Percentiles rank a stretch among this genome's conserved stretches.
Evolutionary conservation across 2,888 invertebrate genomes (phyloP).

Genomic region (Sinohyriopsis cumingii): DNA sequence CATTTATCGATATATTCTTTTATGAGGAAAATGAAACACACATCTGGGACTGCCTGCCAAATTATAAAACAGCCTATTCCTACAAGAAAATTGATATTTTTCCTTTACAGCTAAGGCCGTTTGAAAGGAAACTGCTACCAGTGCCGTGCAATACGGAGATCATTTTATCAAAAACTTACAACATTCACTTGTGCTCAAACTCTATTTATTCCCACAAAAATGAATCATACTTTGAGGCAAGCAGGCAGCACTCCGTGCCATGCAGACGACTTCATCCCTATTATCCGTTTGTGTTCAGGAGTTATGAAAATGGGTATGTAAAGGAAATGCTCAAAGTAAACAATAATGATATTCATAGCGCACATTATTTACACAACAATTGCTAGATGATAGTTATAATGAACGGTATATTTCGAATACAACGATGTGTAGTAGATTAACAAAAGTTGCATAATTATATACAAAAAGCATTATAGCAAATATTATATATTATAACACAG

Average conservation of each 20-base stretch:
- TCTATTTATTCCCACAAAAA: conserved; percentile 21
- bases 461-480: too few relatives aligned
- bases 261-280: conserved; percentile 21
- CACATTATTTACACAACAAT: too few relatives aligned
- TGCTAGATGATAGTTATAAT: too few relatives aligned
- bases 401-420: too few relatives aligned
- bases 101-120: conserved; percentile 23
- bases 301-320: too few relatives aligned
- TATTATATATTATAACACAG: too few relatives aligned
- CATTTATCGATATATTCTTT: conserved; percentile 40
- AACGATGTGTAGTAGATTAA: too few relatives aligned
- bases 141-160: conserved; percentile 23
- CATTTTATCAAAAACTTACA: conserved; percentile 32
- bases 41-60: conserved; percentile 30
- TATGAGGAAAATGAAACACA: conserved; percentile 39
- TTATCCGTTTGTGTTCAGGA: conserved; percentile 28
- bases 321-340: too few relatives aligned
- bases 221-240: conserved; percentile 1
- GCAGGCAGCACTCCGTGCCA: conserved; percentile 17
- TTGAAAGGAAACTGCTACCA: conserved; percentile 20
- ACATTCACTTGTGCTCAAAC: conserved; percentile 29
- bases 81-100: conserved; percentile 32
- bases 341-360: too few relatives aligned
- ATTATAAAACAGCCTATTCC: conserved; percentile 24
- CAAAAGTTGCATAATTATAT: too few relatives aligned